Evolutionary conservation across 2,797 vertebrate genomes (phyloP).

Genomic region (Chaenodraco wilsoni): DNA sequence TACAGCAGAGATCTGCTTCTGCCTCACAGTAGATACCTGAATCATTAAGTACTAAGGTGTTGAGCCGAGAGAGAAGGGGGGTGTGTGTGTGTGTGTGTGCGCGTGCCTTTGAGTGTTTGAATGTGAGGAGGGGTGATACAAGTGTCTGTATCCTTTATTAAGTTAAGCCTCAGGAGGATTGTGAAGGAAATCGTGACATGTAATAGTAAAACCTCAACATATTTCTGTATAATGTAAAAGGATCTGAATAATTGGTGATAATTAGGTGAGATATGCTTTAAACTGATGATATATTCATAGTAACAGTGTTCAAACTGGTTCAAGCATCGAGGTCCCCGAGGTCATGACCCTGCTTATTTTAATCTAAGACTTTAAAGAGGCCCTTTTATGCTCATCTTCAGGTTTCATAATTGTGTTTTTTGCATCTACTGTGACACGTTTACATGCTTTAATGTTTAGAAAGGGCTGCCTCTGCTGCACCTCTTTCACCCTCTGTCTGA

Average conservation of each 20-base stretch:
- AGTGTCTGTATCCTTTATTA: conserved; percentile 17
- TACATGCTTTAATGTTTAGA: too few species aligned
- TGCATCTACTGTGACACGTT: too few species aligned
- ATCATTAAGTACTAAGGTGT: conserved; percentile 24
- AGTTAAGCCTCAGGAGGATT: conserved; percentile 15
- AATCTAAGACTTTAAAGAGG: neutral
- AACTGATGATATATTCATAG: conserved; percentile 1
- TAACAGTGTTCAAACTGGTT: neutral
- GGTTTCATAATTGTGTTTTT: too few species aligned
- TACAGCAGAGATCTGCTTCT: neutral
- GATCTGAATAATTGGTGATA: neutral
- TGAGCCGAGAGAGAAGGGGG: conserved; percentile 17
- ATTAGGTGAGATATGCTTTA: conserved; percentile 1
- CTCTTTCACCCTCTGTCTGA: too few species aligned
- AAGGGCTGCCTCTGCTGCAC: too few species aligned
- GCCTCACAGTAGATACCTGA: conserved; percentile 5
- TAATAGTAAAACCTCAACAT: neutral
- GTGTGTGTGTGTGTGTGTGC: too few species aligned
- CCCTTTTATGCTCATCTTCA: too few species aligned
- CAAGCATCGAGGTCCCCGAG: neutral
- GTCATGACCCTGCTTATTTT: neutral
- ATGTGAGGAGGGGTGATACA: conserved; percentile 8
- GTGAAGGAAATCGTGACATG: neutral
- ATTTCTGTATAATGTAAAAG: neutral
- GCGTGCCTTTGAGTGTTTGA: conserved; percentile 5